Evolutionary conservation across 2,888 invertebrate genomes (phyloP), one percentile per base, ranked within the genome.

Genomic region (Archaeoteleia sp.): DNA sequence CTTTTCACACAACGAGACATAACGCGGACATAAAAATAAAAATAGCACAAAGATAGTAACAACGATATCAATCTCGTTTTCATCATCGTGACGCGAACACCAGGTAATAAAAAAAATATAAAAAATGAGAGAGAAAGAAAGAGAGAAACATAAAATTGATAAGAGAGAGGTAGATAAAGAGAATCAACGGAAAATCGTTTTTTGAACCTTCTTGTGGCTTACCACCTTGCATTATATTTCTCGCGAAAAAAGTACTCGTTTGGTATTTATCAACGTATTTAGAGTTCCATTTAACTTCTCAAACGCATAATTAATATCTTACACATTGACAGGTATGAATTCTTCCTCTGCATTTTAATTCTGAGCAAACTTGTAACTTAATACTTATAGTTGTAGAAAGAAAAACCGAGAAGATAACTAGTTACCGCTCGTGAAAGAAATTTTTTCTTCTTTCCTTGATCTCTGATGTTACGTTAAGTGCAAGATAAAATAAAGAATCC

Each of bases 21-120:
- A 57, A 57, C 57, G 46, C 23, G 53, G 54, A 40, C 42, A 62
- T 35, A 43, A 43, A 49, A 60, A 60, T 60, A 49, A 42, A 60
- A 42, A 60, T 55, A 55, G 20, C 45, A 35, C 42, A 35, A 30
- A 55, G 55, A 55, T 55, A 55, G 54, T 35, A 54, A 29, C 37
- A 37, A 37, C 45, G 45, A 55, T 55, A 55, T 55, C 45, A 55
- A 55, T 55, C 43, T 45, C 55, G 55, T 55, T 55, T 55, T 55
- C 55, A 55, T 55, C 45, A 45, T 15, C 17, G 45, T 37, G 34
- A 45, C 45, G 55, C n/a, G 43, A 53, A 53, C 40, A 53, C 14
- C 40, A 30, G 42, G 32, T 27, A 43, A 43, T 54, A 37, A 54
- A 54, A 54, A 35, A 20, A 29, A 20, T 2, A 37, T 29, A 55